A percentile compares a stretch with the other conserved stretches of the same genome.
Conservation (phyloP, 1,140 invertebrate species). For the Cydia splendana region DNA sequence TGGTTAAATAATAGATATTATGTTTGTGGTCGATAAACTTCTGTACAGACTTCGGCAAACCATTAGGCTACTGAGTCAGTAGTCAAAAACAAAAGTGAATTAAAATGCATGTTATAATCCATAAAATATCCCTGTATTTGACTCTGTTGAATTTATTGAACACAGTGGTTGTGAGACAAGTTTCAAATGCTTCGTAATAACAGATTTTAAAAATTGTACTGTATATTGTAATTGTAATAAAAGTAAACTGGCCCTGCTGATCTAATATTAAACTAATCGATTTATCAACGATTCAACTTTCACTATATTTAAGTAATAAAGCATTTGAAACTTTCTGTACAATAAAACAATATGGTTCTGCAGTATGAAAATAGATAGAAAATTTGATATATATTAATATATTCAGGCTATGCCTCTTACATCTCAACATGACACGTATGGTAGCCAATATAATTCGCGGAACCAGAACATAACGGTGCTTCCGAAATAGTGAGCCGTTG, state of each 20-base stretch:
- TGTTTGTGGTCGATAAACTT: constrained; percentile 12
- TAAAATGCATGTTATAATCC: constrained; percentile 61
- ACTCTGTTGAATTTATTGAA: constrained; percentile 77
- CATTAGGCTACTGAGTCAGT: constrained; percentile 11
- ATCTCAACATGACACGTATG: constrained; percentile 1
- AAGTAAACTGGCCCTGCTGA: background rate
- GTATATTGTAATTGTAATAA: constrained; percentile 11
- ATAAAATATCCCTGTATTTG: constrained; percentile 78
- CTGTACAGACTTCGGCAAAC: constrained; percentile 5
- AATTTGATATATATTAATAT: constrained; percentile 61
- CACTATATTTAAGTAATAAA: constrained; percentile 36
- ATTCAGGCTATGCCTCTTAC: constrained; percentile 57
- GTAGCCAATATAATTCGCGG: background rate
- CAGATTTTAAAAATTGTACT: constrained; percentile 34
- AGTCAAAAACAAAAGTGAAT: background rate
- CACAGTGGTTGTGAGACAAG: constrained; percentile 63
- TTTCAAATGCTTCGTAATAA: constrained; percentile 57
- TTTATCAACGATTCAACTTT: constrained; percentile 19
- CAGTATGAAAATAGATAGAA: constrained; percentile 76
- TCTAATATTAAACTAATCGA: constrained; percentile 3
- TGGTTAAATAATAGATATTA: constrained; percentile 25
- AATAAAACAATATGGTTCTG: constrained; percentile 63
- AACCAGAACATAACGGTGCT: background rate
- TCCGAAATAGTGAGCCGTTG: background rate
- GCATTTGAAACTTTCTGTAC: constrained; percentile 66